These are phyloP conservation scores for Thamnaconus septentrionalis DNA, from an alignment of 2,113 vertebrate species.

Conservation along the genomic window DNA sequence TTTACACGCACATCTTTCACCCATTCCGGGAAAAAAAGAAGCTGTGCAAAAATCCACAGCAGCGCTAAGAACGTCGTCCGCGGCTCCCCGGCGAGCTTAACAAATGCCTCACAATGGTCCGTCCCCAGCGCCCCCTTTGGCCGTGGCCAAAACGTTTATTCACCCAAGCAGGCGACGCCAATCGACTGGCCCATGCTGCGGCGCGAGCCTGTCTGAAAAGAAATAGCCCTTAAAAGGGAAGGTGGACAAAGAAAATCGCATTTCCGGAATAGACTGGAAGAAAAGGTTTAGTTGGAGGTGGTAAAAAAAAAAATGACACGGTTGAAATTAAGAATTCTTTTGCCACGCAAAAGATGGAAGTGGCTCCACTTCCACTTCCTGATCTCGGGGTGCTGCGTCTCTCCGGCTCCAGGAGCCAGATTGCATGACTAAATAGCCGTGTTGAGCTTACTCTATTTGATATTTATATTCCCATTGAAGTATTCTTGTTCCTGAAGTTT, in stretches of 20 bases:
- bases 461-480: constrained; percentile 82
- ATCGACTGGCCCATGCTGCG: constrained; percentile 66
- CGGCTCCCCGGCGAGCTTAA: constrained; percentile 64
- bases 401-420: constrained; percentile 63
- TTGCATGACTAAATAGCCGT: constrained; percentile 75
- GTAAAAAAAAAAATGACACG: constrained; percentile 49
- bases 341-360: constrained; percentile 69
- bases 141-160: constrained; percentile 66
- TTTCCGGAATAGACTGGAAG: constrained; percentile 45
- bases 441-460: constrained; percentile 75
- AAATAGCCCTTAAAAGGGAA: constrained; percentile 45
- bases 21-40: constrained; percentile 38
- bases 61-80: constrained; percentile 58
- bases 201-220: constrained; percentile 54
- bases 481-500: constrained; percentile 80
- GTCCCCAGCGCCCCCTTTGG: constrained; percentile 52
- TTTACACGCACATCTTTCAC: constrained; percentile 21
- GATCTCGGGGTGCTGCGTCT: constrained; percentile 51
- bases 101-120: constrained; percentile 71
- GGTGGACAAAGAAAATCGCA: constrained; percentile 68
- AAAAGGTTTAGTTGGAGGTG: constrained; percentile 39
- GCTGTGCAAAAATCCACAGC: constrained; percentile 66
- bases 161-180: constrained; percentile 66
- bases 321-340: constrained; percentile 61
- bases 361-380: constrained; percentile 69